Evolutionary conservation across 2,797 vertebrate genomes (phyloP), one percentile per base, ranked within the genome.

Genomic region (Capromys pilorides): DNA sequence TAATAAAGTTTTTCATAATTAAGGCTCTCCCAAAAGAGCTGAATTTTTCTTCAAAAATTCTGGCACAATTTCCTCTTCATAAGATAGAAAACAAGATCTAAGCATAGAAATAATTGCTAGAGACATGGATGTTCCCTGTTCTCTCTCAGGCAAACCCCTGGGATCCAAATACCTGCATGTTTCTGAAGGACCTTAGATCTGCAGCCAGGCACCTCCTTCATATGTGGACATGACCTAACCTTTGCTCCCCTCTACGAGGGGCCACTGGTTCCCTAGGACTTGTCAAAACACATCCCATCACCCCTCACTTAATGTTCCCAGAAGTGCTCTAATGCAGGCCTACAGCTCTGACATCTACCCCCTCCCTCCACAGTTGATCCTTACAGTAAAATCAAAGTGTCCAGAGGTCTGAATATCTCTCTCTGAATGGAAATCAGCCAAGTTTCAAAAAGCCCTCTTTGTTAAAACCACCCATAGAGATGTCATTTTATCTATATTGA

Each of bases 11-110:
- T 66, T 86, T 49, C 28, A 39, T 86, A 79, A 62, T 51, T 85
- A 83, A 67, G 19, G 2, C 21, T 26, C 21, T 51, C 75, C 8
- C 19, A 39, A 88, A 96, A 96, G 31, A 83, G 57, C 28, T 89
- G 8, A 83, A 85, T 61, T 96, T 94, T 95, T 84, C 73, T 91
- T 91, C 6, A 91, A 94, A 90, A 73, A 33, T 79, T 59, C 79
- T 45, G 21, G 9, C 82, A 85, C 4, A 51, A 54, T 93, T 87
- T 66, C n/a, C 64, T n/a, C 54, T 75, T 75, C 84, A 64, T 75
- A 95, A 80, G 62, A 19, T 14, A 69, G 64, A 94, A 79, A 89
- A 66, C 45, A 90, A 86, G 78, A 87, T 77, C 84, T 89, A 86
- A 41, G 39, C 75, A 92, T 3, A 92, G 49, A 82, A 83, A 54